Conservation (phyloP, 2,113 vertebrate species). For the Helogale parvula region DNA sequence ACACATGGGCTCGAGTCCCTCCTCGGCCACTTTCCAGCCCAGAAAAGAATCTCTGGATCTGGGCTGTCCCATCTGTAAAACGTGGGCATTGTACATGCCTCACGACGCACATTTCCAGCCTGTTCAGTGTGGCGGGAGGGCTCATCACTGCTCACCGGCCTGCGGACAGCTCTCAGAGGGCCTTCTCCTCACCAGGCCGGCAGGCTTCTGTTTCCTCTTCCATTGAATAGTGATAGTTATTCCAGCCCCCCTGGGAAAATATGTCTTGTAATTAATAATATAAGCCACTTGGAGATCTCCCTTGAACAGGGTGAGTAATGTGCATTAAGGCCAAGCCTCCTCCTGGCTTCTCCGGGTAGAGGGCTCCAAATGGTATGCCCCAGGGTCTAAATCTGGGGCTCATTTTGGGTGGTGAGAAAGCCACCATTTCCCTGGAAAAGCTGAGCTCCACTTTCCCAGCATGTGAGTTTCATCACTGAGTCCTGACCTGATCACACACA, state of each 20-base stretch:
- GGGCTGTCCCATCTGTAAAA: neutral
- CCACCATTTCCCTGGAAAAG: neutral
- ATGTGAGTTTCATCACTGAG: neutral
- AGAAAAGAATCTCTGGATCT: neutral
- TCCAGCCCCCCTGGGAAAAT: neutral
- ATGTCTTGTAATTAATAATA: neutral
- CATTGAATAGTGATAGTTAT: neutral
- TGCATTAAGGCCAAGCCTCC: neutral
- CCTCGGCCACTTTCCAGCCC: neutral
- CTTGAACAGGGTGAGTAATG: neutral
- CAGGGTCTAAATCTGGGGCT: neutral
- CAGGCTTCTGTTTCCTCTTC: neutral
- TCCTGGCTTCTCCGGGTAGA: neutral
- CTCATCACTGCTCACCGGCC: neutral
- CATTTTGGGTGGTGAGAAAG: neutral
- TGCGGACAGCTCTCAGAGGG: neutral
- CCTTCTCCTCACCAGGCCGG: neutral
- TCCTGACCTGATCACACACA: neutral
- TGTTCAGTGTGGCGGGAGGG: neutral
- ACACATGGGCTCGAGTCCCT: neutral
- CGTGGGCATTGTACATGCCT: fast-evolving
- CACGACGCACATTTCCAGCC: fast-evolving
- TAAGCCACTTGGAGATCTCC: neutral
- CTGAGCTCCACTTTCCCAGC: neutral
- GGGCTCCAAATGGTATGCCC: neutral